phyloP scores from a whole-genome alignment of 2,888 invertebrate species.

The Drosophila vallismaia region DNA sequence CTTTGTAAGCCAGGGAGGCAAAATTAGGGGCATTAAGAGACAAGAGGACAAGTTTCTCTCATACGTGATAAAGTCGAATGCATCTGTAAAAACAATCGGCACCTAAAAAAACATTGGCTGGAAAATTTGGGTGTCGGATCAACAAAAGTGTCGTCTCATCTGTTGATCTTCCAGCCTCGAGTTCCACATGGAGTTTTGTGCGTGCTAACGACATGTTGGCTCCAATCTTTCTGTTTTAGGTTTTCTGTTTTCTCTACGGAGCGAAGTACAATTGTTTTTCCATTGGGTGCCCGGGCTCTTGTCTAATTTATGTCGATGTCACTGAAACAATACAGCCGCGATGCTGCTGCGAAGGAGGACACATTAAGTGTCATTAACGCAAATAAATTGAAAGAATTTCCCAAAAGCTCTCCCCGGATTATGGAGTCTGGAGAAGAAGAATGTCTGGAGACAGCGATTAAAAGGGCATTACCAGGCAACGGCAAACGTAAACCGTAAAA shows the following conservation, averaged over 20 bases:
- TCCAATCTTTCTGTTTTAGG: background rate
- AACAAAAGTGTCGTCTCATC: slow-evolving; percentile 37
- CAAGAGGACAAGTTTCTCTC: slow-evolving; percentile 55
- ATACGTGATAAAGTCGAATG: slow-evolving; percentile 48
- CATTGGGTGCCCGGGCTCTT: slow-evolving; percentile 27
- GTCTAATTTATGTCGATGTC: slow-evolving; percentile 41
- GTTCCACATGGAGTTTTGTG: slow-evolving; percentile 8
- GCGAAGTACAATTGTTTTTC: slow-evolving; percentile 68
- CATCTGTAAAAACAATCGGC: slow-evolving; percentile 67
- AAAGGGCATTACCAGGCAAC: slow-evolving; percentile 55
- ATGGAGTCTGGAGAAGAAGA: slow-evolving; percentile 18
- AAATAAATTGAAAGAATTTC: slow-evolving; percentile 67
- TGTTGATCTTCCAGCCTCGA: slow-evolving; percentile 40
- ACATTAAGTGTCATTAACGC: slow-evolving; percentile 75
- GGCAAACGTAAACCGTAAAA: background rate
- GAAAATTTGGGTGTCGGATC: slow-evolving; percentile 37
- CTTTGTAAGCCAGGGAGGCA: slow-evolving; percentile 71
- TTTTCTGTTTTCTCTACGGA: slow-evolving; percentile 47
- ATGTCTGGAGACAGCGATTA: slow-evolving; percentile 57
- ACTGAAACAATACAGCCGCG: slow-evolving; percentile 9
- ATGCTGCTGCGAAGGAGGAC: slow-evolving; percentile 27
- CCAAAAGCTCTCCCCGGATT: slow-evolving; percentile 16
- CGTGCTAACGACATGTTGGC: slow-evolving; percentile 40
- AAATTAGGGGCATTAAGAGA: slow-evolving; percentile 80
- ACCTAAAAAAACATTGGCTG: slow-evolving; percentile 60